Evolutionary conservation across 2,888 invertebrate species (phyloP).

Genomic region (Xestia sexstrigata): DNA sequence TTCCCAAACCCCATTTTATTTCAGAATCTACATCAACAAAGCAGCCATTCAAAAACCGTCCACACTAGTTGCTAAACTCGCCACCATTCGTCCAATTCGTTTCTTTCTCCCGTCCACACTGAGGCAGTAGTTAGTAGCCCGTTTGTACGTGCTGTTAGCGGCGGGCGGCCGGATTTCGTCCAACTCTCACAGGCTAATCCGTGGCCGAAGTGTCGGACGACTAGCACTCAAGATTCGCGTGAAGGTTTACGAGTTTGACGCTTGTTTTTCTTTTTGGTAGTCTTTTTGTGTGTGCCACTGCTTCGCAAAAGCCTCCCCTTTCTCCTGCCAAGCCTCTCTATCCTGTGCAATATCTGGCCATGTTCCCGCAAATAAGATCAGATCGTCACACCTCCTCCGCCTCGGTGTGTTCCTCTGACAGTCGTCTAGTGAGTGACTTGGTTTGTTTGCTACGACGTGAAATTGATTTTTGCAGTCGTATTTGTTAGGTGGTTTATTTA

Average conservation of each 20-base stretch:
- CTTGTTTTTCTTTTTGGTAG: background rate
- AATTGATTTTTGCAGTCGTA: background rate
- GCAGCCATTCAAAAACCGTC: background rate
- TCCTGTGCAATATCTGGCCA: no score
- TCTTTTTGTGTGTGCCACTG: no score
- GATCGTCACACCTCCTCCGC: no score
- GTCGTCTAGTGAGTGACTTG: no score
- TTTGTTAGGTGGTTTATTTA: no score
- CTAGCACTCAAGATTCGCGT: conserved; percentile 35
- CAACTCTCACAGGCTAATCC: conserved; percentile 59
- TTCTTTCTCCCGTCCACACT: background rate
- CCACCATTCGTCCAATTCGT: background rate
- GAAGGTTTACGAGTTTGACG: conserved; percentile 21
- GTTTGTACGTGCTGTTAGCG: conserved; percentile 66
- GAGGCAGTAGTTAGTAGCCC: conserved; percentile 29
- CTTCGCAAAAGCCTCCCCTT: no score
- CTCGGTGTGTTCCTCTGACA: no score
- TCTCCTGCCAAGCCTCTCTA: no score
- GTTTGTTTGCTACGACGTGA: background rate
- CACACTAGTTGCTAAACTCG: background rate
- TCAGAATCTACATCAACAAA: background rate
- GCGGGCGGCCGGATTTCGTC: conserved; percentile 66
- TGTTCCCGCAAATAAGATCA: no score
- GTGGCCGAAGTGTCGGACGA: conserved; percentile 63
- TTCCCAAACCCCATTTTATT: background rate